These are phyloP conservation scores for Cnemophilus loriae DNA, from an alignment of 2,113 vertebrate species.

Conservation along the genomic window DNA sequence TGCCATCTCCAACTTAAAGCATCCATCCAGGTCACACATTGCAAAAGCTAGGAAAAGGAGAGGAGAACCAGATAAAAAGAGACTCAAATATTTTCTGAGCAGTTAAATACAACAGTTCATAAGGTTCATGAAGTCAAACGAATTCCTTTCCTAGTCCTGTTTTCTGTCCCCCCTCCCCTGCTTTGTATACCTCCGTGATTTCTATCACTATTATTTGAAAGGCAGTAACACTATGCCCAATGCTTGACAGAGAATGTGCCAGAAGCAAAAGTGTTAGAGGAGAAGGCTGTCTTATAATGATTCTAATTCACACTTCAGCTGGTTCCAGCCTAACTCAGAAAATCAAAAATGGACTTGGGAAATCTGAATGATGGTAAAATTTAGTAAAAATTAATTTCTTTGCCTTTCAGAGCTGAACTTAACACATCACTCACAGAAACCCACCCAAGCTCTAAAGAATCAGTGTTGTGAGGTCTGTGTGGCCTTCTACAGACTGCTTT, in stretches of 20 bases:
- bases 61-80: background rate
- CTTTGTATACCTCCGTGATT: background rate
- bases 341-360: background rate
- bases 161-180: background rate
- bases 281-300: background rate
- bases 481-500: constrained; percentile 41
- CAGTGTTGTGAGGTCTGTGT: constrained; percentile 31
- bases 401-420: background rate
- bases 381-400: constrained; percentile 23
- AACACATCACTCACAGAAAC: constrained; percentile 17
- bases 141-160: background rate
- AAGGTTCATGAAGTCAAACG: background rate
- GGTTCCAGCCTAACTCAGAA: background rate
- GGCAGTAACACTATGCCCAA: background rate
- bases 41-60: background rate
- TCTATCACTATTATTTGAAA: background rate
- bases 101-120: background rate
- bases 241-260: background rate
- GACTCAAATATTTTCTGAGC: background rate
- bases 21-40: background rate
- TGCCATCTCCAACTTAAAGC: background rate
- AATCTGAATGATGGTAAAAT: background rate
- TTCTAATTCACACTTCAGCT: background rate
- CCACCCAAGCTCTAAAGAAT: constrained; percentile 30
- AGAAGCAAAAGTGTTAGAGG: background rate